phyloP scores from a whole-genome alignment of 2,888 invertebrate species.

The Asteroscopus sphinx region DNA sequence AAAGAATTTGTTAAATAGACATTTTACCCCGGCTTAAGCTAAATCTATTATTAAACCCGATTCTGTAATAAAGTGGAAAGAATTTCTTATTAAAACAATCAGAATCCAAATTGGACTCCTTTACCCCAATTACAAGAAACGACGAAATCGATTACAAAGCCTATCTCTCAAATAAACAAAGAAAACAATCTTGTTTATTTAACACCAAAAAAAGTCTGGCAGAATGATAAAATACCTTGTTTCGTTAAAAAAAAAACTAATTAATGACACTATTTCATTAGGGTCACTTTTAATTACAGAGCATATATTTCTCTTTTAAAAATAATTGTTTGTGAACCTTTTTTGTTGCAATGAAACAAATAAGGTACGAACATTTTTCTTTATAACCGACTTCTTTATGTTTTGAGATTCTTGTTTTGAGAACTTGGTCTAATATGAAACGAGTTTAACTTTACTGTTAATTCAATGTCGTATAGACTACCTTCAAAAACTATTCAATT shows the following conservation, averaged over 20 bases:
- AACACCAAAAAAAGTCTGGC: conserved; percentile 40
- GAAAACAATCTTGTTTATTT: conserved; percentile 53
- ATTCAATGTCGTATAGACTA: no score
- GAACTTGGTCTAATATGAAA: no score
- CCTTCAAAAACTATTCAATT: no score
- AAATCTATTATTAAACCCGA: no score
- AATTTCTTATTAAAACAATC: no score
- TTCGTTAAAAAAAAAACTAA: conserved; percentile 54
- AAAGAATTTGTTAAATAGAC: no score
- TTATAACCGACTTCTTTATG: no score
- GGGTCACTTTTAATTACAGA: conserved; percentile 61
- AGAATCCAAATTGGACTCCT: background rate
- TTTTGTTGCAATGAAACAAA: conserved; percentile 35
- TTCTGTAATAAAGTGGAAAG: no score
- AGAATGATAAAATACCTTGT: conserved; percentile 41
- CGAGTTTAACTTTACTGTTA: no score
- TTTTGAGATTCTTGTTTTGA: no score
- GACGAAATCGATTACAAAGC: conserved; percentile 30
- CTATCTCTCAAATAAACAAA: conserved; percentile 44
- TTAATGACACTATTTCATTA: conserved; percentile 65
- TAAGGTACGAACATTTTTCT: conserved; percentile 31
- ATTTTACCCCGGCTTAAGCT: no score
- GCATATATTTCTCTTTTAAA: conserved; percentile 52
- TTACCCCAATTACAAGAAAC: conserved; percentile 2
- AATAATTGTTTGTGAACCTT: conserved; percentile 39